phyloP scores from a whole-genome alignment of 2,113 vertebrate genomes.

The Percopsis transmontana region DNA sequence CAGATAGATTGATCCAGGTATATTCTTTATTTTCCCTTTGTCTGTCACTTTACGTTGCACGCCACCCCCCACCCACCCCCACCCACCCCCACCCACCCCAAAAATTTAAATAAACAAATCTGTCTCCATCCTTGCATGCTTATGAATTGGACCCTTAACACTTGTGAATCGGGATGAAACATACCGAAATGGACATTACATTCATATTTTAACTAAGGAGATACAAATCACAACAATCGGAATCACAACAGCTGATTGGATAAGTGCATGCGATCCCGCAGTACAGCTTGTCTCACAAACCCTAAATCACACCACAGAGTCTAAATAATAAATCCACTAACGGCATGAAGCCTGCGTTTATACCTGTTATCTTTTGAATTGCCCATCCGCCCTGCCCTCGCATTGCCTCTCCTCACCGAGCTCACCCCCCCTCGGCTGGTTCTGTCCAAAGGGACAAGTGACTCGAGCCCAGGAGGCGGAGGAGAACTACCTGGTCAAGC shows the following conservation, averaged over 20 bases:
- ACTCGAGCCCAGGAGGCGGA: conserved; percentile 99
- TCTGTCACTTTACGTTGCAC: conserved; percentile 26
- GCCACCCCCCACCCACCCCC: conserved; percentile 7
- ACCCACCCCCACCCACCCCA: no score
- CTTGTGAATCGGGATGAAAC: background rate
- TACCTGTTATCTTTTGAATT: conserved; percentile 33
- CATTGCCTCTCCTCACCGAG: conserved; percentile 37
- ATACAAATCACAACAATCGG: background rate
- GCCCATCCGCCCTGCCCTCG: conserved; percentile 21
- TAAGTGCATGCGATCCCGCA: conserved; percentile 58
- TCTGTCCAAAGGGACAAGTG: conserved; percentile 99
- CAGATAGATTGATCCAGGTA: conserved; percentile 99
- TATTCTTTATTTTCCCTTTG: conserved; percentile 75
- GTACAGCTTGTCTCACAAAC: conserved; percentile 23
- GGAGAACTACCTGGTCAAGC: conserved; percentile 99
- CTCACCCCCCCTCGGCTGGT: conserved; percentile 76
- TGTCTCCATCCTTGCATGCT: conserved; percentile 64
- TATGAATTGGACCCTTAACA: conserved; percentile 43
- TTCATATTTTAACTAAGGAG: background rate
- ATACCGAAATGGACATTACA: background rate
- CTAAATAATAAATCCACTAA: conserved; percentile 12
- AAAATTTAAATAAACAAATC: no score
- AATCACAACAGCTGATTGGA: conserved; percentile 15
- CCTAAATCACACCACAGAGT: conserved; percentile 1
- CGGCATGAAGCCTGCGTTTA: no score